Evolutionary conservation across 2,888 invertebrate species (phyloP).

Genomic region (Parnassius smintheus): DNA sequence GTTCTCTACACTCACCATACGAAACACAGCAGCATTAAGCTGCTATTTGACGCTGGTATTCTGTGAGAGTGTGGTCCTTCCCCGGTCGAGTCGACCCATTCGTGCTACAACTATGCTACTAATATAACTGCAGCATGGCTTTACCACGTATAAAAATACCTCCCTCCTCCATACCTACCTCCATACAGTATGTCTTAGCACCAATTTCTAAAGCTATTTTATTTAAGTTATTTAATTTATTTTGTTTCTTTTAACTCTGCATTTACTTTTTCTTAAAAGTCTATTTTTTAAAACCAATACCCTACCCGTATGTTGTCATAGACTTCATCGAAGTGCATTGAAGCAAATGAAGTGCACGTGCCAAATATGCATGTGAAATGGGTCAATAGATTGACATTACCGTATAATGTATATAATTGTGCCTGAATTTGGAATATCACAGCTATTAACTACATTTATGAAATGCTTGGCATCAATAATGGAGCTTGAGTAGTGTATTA

Average conservation of each 20-base stretch:
- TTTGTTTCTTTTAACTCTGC: background rate
- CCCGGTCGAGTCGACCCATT: too few relatives aligned
- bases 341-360: constrained; percentile 34
- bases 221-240: too few relatives aligned
- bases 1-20: too few relatives aligned
- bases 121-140: too few relatives aligned
- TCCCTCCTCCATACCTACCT: too few relatives aligned
- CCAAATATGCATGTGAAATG: constrained; percentile 36
- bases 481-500: background rate
- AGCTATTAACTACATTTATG: constrained; percentile 3
- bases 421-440: constrained; percentile 10
- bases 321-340: constrained; percentile 19
- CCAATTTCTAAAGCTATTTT: background rate
- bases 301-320: background rate
- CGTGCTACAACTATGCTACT: too few relatives aligned
- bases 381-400: constrained; percentile 36
- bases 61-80: too few relatives aligned
- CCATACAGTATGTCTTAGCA: too few relatives aligned
- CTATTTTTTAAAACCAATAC: constrained; percentile 7
- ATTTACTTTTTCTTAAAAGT: background rate
- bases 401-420: constrained; percentile 19
- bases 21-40: too few relatives aligned
- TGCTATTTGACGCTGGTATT: too few relatives aligned
- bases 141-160: too few relatives aligned
- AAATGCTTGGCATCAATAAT: constrained; percentile 4